A percentile compares a stretch with the other conserved stretches of the same genome.
These are phyloP conservation scores for Mesocricetus auratus DNA, from an alignment of 2,113 vertebrate genomes.

Conservation along the genomic window DNA sequence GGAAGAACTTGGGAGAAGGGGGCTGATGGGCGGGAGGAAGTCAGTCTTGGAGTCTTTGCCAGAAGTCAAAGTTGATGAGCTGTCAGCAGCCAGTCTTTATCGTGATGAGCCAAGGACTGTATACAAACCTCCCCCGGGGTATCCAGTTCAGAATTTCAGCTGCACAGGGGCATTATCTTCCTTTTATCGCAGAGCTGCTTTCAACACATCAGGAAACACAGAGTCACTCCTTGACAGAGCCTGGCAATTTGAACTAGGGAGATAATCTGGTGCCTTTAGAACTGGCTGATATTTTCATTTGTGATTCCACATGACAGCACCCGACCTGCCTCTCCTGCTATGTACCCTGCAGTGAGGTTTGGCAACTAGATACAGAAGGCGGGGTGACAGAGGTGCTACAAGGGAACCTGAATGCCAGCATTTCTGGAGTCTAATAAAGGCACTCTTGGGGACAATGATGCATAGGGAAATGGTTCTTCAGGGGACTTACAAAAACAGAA, in stretches of 20 bases:
- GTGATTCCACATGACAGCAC: conserved; percentile 62
- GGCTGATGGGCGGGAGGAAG: background rate
- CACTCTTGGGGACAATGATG: background rate
- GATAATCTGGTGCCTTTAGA: conserved; percentile 73
- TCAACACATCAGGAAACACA: conserved; percentile 66
- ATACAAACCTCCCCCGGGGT: conserved; percentile 23
- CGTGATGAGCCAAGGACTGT: conserved; percentile 72
- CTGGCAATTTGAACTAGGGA: conserved; percentile 50
- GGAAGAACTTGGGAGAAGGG: background rate
- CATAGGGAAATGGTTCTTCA: conserved; percentile 26
- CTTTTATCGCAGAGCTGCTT: conserved; percentile 74
- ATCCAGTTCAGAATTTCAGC: conserved; percentile 79
- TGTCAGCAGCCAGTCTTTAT: conserved; percentile 68
- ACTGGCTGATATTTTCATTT: conserved; percentile 73
- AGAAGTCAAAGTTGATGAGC: conserved; percentile 82
- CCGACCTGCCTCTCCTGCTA: background rate
- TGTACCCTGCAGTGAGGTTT: conserved; percentile 44
- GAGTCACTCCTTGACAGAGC: conserved; percentile 65
- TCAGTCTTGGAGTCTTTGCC: conserved; percentile 80
- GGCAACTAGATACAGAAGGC: background rate
- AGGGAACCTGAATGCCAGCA: background rate
- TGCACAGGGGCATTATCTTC: conserved; percentile 73
- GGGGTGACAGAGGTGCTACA: background rate
- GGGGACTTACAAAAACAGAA: background rate
- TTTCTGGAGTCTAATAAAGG: conserved; percentile 21